A percentile compares a stretch with the other conserved stretches of the same genome.
These are phyloP conservation scores for Brenthis hecate DNA, from an alignment of 2,888 invertebrate species.

Conservation along the genomic window DNA sequence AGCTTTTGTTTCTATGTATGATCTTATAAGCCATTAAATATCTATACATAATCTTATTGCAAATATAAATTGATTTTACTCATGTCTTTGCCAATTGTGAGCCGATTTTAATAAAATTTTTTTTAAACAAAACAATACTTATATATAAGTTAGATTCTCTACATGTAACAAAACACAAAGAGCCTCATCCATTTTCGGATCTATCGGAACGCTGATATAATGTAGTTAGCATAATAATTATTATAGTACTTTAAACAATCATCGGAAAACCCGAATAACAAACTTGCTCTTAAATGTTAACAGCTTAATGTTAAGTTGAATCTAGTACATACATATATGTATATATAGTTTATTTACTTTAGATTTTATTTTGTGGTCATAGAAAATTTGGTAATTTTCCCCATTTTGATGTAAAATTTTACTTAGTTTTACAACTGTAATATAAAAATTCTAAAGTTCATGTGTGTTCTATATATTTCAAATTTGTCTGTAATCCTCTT, in stretches of 20 bases:
- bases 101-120: neutral
- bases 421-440: no score
- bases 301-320: slow-evolving; percentile 19
- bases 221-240: slow-evolving; percentile 35
- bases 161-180: slow-evolving; percentile 28
- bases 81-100: no score
- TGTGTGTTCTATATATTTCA: no score
- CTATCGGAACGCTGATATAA: slow-evolving; percentile 21
- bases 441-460: no score
- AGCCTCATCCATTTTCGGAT: slow-evolving; percentile 30
- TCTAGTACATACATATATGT: neutral
- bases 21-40: no score
- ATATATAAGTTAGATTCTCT: neutral
- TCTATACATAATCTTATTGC: no score
- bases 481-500: no score
- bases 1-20: no score
- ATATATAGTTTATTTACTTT: no score
- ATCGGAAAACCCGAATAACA: slow-evolving; percentile 31
- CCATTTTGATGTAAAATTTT: no score
- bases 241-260: slow-evolving; percentile 15
- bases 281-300: slow-evolving; percentile 12
- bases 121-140: neutral
- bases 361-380: neutral
- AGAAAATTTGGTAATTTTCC: neutral
- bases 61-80: no score